These are phyloP conservation scores for Stenchaetothrips biformis DNA, from an alignment of 2,888 invertebrate species.

Conservation along the genomic window DNA sequence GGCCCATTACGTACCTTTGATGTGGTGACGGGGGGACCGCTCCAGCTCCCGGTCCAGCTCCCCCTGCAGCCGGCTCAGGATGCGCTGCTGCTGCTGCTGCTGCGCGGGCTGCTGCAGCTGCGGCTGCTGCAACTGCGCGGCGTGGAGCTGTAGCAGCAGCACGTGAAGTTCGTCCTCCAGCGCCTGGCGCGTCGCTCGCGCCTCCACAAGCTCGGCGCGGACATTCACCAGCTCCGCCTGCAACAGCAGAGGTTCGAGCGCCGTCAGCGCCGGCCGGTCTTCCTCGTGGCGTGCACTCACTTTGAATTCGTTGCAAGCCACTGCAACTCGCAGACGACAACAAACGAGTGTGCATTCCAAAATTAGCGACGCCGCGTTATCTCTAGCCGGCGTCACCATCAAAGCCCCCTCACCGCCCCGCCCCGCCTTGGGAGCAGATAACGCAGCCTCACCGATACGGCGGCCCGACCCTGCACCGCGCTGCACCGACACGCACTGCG, in stretches of 20 bases:
- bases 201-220: slow-evolving; percentile 67
- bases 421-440: too few species aligned
- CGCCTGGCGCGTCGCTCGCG: slow-evolving; percentile 56
- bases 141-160: slow-evolving; percentile 57
- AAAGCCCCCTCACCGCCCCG: too few species aligned
- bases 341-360: too few species aligned
- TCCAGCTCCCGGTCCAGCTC: slow-evolving; percentile 47
- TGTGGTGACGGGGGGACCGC: slow-evolving; percentile 46
- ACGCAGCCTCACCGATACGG: too few species aligned
- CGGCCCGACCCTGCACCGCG: too few species aligned
- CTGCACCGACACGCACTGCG: too few species aligned
- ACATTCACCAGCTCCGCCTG: slow-evolving; percentile 74
- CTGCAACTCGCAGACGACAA: too few species aligned
- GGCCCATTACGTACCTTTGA: slow-evolving; percentile 25
- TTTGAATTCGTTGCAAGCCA: too few species aligned
- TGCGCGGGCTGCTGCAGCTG: slow-evolving; percentile 34
- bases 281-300: too few species aligned
- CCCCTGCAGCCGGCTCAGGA: slow-evolving; percentile 43
- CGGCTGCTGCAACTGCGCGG: slow-evolving; percentile 53
- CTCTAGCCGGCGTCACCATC: too few species aligned
- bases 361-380: too few species aligned
- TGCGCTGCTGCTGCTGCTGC: slow-evolving; percentile 28
- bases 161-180: slow-evolving; percentile 60
- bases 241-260: slow-evolving; percentile 38
- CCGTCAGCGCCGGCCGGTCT: too few species aligned